Base-by-base conservation (phyloP, 2,888 invertebrate species). In the Dione vanillae region DNA sequence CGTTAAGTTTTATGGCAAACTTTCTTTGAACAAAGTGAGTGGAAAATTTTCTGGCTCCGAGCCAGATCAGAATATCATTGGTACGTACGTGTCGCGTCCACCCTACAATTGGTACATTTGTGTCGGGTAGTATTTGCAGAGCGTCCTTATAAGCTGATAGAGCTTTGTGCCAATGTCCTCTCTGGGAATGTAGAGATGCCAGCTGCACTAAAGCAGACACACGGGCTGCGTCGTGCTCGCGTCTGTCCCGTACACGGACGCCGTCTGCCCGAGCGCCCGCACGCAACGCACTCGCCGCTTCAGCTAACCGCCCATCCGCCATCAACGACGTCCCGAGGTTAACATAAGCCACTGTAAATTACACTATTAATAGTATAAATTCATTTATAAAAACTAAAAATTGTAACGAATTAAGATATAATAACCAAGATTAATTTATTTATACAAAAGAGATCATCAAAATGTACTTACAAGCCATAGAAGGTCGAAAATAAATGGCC, bases 401-500 rank as follows among this genome's bases (percentile, higher is more conserved):
- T n/a, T 43, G 1, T 12, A 27, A 27, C 27, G 54, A 54, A 35
- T 54, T 5, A 35, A 14, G 43, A 12, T 45, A 41, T 41, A n/a
- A 40, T 20, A 40, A 19, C 1, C 19, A 20, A 19, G 47, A 45
- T 47, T 37, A 49, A 35, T 37, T 47, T 19, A 49, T 40, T 19
- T 47, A 49, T 10, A 16, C 9, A 64, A 10, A 64, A 16, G 5
- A 43, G 14, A 40, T 64, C 14, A 47, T 16, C 14, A 64, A n/a
- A 49, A 58, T 72, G 75, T 88, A 96, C 97, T 97, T 94, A 98
- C 98, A 95, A 86, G 98, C 98, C 91, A 99, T 95, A 82, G 97
- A 97, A 77, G 98, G 98, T 89, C 99, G 95, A 93, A 96, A 98
- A 90, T 97, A 96, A 85, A 98, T 98, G 78, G 98, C 98, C 83